These are phyloP conservation scores for Steatocranus sp. DNA, from an alignment of 2,797 vertebrate genomes.

Conservation along the genomic window DNA sequence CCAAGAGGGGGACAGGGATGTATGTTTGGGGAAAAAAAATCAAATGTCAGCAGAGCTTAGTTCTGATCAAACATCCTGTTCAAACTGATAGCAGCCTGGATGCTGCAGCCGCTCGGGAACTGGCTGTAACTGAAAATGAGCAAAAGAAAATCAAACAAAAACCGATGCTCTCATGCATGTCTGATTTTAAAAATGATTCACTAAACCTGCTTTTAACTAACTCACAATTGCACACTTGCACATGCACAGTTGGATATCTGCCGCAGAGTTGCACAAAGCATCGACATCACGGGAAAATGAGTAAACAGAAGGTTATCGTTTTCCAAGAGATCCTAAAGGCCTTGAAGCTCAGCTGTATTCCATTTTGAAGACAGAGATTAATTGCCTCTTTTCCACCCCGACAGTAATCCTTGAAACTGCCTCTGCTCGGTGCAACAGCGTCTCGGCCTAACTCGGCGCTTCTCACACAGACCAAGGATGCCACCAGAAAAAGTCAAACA, in stretches of 20 bases:
- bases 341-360: slow-evolving; percentile 71
- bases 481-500: slow-evolving; percentile 26
- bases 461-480: slow-evolving; percentile 28
- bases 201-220: slow-evolving; percentile 19
- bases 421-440: slow-evolving; percentile 59
- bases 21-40: background rate
- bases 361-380: slow-evolving; percentile 74
- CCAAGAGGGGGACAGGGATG: slow-evolving; percentile 43
- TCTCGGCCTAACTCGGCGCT: slow-evolving; percentile 43
- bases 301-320: slow-evolving; percentile 70
- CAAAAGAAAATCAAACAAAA: slow-evolving; percentile 48
- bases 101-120: background rate
- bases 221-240: background rate
- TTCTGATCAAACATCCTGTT: slow-evolving; percentile 66
- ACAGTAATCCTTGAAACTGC: slow-evolving; percentile 79
- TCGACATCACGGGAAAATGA: slow-evolving; percentile 48
- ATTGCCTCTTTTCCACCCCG: slow-evolving; percentile 75
- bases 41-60: slow-evolving; percentile 56
- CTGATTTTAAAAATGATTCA: background rate
- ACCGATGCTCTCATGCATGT: background rate
- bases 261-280: background rate
- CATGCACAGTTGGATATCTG: background rate
- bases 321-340: slow-evolving; percentile 64
- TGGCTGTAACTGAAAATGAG: slow-evolving; percentile 40
- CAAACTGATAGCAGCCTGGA: slow-evolving; percentile 43